Conservation (phyloP, 2,888 invertebrate species). For the Ennomos fuscantarius region DNA sequence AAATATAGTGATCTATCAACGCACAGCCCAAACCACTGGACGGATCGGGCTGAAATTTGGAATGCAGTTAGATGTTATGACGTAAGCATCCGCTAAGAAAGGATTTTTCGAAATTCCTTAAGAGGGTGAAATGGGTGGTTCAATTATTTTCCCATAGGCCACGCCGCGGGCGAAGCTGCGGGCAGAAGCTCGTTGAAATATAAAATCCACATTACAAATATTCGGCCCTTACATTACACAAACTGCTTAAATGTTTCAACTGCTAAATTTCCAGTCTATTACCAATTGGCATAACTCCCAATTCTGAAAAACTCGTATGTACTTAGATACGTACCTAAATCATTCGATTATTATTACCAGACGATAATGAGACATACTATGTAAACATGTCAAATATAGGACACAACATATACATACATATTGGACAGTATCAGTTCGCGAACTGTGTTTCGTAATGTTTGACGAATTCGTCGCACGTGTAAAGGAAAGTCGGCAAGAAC, state of each 20-base stretch:
- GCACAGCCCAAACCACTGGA: no score
- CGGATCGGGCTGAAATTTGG: no score
- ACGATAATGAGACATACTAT: conserved; percentile 14
- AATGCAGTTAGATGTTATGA: no score
- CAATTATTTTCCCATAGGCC: no score
- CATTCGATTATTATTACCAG: conserved; percentile 3
- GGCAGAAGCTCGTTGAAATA: no score
- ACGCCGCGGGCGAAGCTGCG: no score
- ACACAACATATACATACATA: conserved; percentile 30
- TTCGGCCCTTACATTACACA: conserved; percentile 13
- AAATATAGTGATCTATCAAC: no score
- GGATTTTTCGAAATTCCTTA: no score
- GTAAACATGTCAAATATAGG: conserved; percentile 35
- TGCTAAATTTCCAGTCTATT: conserved; percentile 15
- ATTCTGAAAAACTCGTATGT: conserved; percentile 3
- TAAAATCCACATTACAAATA: not conserved
- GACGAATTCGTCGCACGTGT: conserved; percentile 39
- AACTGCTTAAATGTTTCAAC: conserved; percentile 3
- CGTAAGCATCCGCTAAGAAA: no score
- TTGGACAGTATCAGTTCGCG: conserved; percentile 34
- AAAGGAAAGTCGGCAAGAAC: conserved; percentile 43
- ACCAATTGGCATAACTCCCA: conserved; percentile 22
- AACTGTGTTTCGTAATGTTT: conserved; percentile 42
- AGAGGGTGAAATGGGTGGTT: no score
- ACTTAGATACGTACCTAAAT: not conserved